These are phyloP conservation scores for Pituophis catenifer DNA, from an alignment of 2,113 vertebrate genomes.

Conservation along the genomic window DNA sequence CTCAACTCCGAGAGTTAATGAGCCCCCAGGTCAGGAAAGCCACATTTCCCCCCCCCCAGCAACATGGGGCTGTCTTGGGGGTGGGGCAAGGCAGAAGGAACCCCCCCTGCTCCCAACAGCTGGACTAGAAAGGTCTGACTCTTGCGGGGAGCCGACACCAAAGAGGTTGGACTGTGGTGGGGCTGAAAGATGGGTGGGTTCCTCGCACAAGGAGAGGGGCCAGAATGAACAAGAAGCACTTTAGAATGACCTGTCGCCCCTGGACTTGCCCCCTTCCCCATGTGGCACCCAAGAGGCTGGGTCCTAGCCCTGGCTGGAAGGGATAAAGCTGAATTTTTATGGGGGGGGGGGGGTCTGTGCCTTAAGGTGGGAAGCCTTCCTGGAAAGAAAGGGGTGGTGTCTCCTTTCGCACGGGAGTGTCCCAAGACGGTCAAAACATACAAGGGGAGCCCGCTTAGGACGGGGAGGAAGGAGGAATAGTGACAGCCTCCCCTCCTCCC, in stretches of 20 bases:
- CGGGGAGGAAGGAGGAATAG: neutral
- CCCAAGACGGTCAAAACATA: no score
- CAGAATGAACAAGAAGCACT: constrained; percentile 2
- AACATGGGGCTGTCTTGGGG: neutral
- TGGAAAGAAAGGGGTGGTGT: no score
- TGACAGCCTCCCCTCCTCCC: neutral
- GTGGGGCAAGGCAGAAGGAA: neutral
- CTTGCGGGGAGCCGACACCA: neutral
- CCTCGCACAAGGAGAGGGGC: neutral
- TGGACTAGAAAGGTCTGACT: neutral
- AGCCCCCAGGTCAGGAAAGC: neutral
- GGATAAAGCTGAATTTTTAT: rapidly evolving
- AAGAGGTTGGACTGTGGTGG: neutral
- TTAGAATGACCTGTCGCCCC: neutral
- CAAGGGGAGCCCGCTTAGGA: neutral
- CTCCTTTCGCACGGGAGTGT: no score
- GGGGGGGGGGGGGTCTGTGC: neutral
- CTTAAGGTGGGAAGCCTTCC: neutral
- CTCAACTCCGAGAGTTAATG: neutral
- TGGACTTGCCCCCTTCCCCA: neutral
- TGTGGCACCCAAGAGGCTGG: neutral
- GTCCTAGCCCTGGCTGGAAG: no score
- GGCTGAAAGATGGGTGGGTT: neutral
- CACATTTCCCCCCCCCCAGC: no score
- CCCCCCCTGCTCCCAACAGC: rapidly evolving